phyloP scores from a whole-genome alignment of 37 sponge, comb jelly and placozoan species.

The Crambe crambe region DNA sequence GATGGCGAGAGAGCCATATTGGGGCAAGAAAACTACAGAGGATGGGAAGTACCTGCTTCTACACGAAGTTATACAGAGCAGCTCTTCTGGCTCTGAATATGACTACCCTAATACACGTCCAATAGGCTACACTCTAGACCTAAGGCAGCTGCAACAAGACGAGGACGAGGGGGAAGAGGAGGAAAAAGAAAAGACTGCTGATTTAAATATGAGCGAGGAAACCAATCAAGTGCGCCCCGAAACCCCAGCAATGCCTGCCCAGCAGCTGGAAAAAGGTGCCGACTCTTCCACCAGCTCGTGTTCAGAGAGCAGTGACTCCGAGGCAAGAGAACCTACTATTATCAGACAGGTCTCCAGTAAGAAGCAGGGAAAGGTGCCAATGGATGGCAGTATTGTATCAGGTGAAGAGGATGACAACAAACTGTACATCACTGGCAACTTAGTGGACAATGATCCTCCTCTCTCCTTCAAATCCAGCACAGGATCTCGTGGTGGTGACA shows the following conservation, averaged over 20 bases:
- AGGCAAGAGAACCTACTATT: background rate
- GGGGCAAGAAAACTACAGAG: no score
- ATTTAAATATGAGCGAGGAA: background rate
- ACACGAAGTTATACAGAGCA: no score
- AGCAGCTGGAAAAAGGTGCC: background rate
- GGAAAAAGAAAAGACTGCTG: no score
- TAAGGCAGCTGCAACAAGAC: no score
- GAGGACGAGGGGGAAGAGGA: no score
- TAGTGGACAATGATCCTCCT: background rate
- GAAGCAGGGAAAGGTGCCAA: background rate
- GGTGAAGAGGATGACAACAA: background rate
- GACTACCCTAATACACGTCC: no score
- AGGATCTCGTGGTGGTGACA: background rate
- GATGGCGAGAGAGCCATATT: no score
- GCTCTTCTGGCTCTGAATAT: no score
- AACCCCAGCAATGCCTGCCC: background rate
- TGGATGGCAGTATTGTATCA: no score
- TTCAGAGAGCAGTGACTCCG: conserved; percentile 1
- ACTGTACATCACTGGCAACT: conserved; percentile 9
- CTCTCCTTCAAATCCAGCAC: no score
- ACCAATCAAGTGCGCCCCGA: background rate
- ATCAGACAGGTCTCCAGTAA: background rate
- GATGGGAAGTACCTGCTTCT: no score
- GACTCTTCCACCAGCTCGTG: background rate
- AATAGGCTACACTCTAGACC: no score